Conservation (phyloP, 2,888 invertebrate species). For the Euplexia lucipara region DNA sequence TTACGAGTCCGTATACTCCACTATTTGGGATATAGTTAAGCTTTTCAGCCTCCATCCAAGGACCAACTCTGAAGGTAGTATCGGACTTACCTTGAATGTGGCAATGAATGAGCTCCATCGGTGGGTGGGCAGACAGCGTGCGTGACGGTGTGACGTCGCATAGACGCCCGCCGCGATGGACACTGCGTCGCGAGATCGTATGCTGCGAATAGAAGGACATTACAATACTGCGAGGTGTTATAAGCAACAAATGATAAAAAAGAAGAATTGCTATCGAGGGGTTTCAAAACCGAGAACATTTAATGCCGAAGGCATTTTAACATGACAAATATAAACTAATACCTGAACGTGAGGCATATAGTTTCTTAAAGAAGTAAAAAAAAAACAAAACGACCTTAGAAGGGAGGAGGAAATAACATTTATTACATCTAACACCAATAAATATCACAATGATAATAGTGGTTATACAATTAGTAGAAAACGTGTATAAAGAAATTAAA, state of each 20-base stretch:
- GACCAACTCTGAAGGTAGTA: neutral
- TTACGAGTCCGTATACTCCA: neutral
- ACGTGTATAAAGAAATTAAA: conserved; percentile 31
- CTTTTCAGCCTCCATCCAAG: neutral
- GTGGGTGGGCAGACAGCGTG: conserved; percentile 85
- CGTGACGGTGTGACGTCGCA: conserved; percentile 93
- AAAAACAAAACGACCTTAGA: neutral
- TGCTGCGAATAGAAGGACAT: conserved; percentile 84
- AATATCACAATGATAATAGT: conserved; percentile 29
- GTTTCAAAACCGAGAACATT: too few species aligned
- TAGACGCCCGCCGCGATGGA: conserved; percentile 93
- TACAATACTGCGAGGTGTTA: neutral
- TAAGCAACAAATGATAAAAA: neutral
- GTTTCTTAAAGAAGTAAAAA: conserved; percentile 3
- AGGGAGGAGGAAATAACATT: conserved; percentile 15
- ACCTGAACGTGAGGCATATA: neutral
- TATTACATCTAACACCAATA: conserved; percentile 39
- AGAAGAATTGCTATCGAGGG: too few species aligned
- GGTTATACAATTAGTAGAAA: conserved; percentile 57
- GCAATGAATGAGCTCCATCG: conserved; percentile 92
- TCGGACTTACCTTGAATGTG: conserved; percentile 92
- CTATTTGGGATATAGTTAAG: neutral
- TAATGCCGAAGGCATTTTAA: too few species aligned
- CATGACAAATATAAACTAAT: too few species aligned
- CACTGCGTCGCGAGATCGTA: conserved; percentile 96